Conservation (phyloP, 1,140 invertebrate species). For the Drosophila teissieri region DNA sequence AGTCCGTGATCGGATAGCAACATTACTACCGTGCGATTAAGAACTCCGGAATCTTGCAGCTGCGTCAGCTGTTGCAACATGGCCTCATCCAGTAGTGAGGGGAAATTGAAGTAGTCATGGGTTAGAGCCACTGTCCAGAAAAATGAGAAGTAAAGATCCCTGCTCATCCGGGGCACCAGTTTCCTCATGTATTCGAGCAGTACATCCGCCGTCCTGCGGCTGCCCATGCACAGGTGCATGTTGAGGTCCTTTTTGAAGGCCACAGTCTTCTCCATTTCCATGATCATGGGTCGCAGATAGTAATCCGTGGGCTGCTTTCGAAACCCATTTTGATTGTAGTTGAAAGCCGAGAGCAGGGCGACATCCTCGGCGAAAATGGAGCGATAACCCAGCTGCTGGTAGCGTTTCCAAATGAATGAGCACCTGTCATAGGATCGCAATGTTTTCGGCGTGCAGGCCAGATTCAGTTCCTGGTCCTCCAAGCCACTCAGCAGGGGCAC, state of each 20-base stretch:
- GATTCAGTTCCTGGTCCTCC: slow-evolving; percentile 86
- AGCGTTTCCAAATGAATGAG: slow-evolving; percentile 93
- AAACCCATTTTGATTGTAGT: slow-evolving; percentile 91
- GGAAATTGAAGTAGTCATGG: slow-evolving; percentile 54
- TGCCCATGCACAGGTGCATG: slow-evolving; percentile 86
- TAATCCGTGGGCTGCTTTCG: slow-evolving; percentile 62
- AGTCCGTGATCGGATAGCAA: slow-evolving; percentile 97
- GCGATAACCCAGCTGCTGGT: slow-evolving; percentile 88
- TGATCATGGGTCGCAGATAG: slow-evolving; percentile 30
- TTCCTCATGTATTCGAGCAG: slow-evolving; percentile 87
- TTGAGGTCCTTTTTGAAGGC: slow-evolving; percentile 84
- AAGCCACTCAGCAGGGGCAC: slow-evolving; percentile 90
- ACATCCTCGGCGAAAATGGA: slow-evolving; percentile 92
- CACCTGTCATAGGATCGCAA: slow-evolving; percentile 87
- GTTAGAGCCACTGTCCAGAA: slow-evolving; percentile 73
- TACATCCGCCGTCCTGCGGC: slow-evolving; percentile 82
- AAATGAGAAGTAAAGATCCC: slow-evolving; percentile 32
- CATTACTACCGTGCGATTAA: slow-evolving; percentile 89
- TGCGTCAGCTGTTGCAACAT: slow-evolving; percentile 14
- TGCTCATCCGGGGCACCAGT: slow-evolving; percentile 86
- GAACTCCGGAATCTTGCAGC: slow-evolving; percentile 34
- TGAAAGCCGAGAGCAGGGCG: slow-evolving; percentile 90
- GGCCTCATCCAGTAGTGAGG: slow-evolving; percentile 26
- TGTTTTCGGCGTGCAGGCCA: slow-evolving; percentile 86
- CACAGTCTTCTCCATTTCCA: slow-evolving; percentile 41